A percentile compares a stretch with the other conserved stretches of the same genome.
phyloP scores from a whole-genome alignment of 2,113 vertebrate genomes.

The Otus sunia region DNA sequence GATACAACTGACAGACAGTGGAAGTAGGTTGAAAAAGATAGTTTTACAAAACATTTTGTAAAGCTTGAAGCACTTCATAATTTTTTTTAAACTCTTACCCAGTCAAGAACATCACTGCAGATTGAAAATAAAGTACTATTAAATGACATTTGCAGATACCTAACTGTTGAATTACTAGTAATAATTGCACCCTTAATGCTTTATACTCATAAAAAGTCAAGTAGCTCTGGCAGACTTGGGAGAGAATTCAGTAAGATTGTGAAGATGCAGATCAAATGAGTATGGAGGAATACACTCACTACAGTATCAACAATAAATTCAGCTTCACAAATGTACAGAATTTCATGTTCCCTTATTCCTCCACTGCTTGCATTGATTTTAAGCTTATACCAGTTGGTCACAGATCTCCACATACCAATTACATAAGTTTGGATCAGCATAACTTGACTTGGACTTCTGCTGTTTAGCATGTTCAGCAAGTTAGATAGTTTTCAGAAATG shows the following conservation, averaged over 20 bases:
- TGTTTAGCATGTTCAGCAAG: fast-evolving
- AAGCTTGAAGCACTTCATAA: neutral
- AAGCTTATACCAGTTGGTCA: neutral
- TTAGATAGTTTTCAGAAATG: neutral
- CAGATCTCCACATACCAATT: neutral
- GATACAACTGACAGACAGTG: neutral
- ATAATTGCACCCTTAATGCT: neutral
- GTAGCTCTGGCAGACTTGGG: neutral
- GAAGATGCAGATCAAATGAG: neutral
- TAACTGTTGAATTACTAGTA: neutral
- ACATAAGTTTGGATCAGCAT: neutral
- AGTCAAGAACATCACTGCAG: neutral
- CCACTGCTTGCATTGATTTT: neutral
- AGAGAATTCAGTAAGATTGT: neutral
- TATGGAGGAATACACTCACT: neutral
- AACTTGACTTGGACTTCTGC: neutral
- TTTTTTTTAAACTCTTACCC: neutral
- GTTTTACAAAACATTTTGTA: neutral
- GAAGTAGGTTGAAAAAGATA: neutral
- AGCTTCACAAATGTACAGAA: neutral
- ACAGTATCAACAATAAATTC: neutral
- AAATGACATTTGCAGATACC: neutral
- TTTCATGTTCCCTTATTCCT: neutral
- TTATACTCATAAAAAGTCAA: neutral
- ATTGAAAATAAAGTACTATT: neutral